These are phyloP conservation scores for Eueremaeus valkanovi DNA, from an alignment of 2,888 invertebrate species.

Conservation along the genomic window DNA sequence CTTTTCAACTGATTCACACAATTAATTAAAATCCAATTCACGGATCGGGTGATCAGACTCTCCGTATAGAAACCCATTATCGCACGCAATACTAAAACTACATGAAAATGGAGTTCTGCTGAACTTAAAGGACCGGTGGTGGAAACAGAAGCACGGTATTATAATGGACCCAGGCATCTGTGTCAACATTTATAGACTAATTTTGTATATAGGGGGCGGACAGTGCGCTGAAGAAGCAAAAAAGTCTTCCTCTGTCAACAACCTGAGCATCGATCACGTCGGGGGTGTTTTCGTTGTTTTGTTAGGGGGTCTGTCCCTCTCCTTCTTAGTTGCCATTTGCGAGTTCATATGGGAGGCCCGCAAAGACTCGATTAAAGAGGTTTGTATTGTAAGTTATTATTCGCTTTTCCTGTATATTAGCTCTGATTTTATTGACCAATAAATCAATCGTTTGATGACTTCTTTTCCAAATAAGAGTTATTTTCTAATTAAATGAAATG, in stretches of 20 bases:
- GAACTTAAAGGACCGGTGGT: conserved; percentile 57
- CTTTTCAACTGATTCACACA: no score
- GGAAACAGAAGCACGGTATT: conserved; percentile 51
- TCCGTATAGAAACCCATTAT: conserved; percentile 85
- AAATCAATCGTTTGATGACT: not conserved
- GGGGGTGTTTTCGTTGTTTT: conserved; percentile 95
- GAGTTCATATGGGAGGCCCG: conserved; percentile 94
- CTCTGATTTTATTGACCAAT: not conserved
- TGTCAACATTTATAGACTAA: conserved; percentile 47
- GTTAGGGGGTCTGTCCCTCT: conserved; percentile 81
- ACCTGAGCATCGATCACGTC: conserved; percentile 81
- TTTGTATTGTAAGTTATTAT: not conserved
- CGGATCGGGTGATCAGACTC: conserved; percentile 63
- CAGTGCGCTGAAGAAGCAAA: conserved; percentile 48
- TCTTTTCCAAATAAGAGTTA: no score
- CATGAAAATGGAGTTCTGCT: conserved; percentile 56
- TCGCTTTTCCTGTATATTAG: no score
- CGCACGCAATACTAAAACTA: conserved; percentile 62
- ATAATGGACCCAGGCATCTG: conserved; percentile 46
- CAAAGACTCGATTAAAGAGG: conserved; percentile 65
- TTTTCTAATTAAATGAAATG: not conserved
- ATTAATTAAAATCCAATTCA: no score
- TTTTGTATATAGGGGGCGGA: conserved; percentile 48
- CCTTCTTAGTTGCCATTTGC: conserved; percentile 84
- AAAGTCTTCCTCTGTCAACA: conserved; percentile 63